Evolutionary conservation across 2,797 vertebrate species (phyloP), one percentile per base, ranked within the genome.

Genomic region (Arvicola amphibius): DNA sequence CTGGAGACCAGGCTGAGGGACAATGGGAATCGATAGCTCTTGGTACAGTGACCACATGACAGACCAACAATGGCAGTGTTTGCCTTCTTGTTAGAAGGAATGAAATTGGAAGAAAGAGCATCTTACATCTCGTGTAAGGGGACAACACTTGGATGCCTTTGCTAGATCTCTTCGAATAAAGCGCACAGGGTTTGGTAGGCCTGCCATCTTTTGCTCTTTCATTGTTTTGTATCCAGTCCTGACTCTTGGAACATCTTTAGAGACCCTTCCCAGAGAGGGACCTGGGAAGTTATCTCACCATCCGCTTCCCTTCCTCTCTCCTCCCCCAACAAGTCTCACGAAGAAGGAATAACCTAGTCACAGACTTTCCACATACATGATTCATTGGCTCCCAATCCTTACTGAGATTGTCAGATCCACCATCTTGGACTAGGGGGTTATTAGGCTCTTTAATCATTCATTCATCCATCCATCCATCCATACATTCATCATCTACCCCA

Each of bases 61-160:
- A 29, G 61, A 34, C 56, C n/a, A 53, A 11, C 5, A 21, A 77
- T 5, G 21, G 25, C 25, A 65, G 56, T 9, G 16, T 46, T 83
- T 48, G 37, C 48, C 27, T 69, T 92, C 90, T 96, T 88, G 92
- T 81, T 81, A 63, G 63, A 91, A 87, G 87, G 76, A 90, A 80
- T 67, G 69, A 37, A 67, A 43, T 87, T 94, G 61, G 65, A 65
- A 83, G 92, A 69, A 59, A 63, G 65, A 59, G 29, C n/a, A 32
- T 21, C 74, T n/a, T n/a, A n/a, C n/a, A n/a, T 92, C 37, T 43
- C 1, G 13, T 14, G 12, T 9, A 59, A 73, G 87, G 69, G 59
- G 77, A 79, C 91, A 23, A 73, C 29, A 34, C 69, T 32, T 21
- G 8, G 53, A 61, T 3, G 17, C 27, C 27, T 74, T 37, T 61